Percentiles rank a stretch among this genome's conserved stretches.
Evolutionary conservation across 2,888 invertebrate genomes (phyloP).

Genomic region (Microdon myrmicae): DNA sequence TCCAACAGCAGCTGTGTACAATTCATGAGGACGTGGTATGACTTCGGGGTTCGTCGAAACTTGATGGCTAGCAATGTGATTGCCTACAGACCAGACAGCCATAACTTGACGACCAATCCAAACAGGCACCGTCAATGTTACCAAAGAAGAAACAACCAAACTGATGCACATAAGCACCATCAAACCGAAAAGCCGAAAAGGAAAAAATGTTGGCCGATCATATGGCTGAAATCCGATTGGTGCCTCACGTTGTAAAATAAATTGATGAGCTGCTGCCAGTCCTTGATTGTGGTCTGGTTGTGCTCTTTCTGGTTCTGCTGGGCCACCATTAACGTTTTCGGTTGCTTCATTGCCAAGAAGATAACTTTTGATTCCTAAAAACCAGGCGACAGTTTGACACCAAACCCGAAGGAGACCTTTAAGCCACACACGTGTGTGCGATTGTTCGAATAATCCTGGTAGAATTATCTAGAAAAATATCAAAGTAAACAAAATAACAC

Average conservation of each 20-base stretch:
- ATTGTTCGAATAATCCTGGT: constrained; percentile 95
- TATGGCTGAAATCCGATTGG: constrained; percentile 92
- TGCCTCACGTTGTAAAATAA: constrained; percentile 85
- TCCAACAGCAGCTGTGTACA: constrained; percentile 94
- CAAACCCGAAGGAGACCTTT: constrained; percentile 88
- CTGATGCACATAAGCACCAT: constrained; percentile 85
- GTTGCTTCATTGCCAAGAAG: constrained; percentile 78
- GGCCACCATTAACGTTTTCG: constrained; percentile 58
- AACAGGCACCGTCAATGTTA: constrained; percentile 87
- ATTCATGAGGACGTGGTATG: constrained; percentile 84
- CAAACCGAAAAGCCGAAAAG: constrained; percentile 74
- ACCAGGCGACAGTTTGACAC: constrained; percentile 86
- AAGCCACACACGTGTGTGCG: constrained; percentile 93
- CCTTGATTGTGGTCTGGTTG: constrained; percentile 64
- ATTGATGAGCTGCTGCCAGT: constrained; percentile 87
- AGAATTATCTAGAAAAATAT: constrained; percentile 82
- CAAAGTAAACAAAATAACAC: background rate
- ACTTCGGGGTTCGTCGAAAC: constrained; percentile 61
- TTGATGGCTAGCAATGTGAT: constrained; percentile 56
- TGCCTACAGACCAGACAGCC: constrained; percentile 82
- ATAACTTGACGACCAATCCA: constrained; percentile 89
- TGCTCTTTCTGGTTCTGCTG: constrained; percentile 61
- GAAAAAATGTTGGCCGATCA: constrained; percentile 79
- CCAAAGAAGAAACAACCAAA: constrained; percentile 83
- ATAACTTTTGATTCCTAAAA: constrained; percentile 89